Conservation (phyloP, 2,888 invertebrate species). For the Acronicta psi region DNA sequence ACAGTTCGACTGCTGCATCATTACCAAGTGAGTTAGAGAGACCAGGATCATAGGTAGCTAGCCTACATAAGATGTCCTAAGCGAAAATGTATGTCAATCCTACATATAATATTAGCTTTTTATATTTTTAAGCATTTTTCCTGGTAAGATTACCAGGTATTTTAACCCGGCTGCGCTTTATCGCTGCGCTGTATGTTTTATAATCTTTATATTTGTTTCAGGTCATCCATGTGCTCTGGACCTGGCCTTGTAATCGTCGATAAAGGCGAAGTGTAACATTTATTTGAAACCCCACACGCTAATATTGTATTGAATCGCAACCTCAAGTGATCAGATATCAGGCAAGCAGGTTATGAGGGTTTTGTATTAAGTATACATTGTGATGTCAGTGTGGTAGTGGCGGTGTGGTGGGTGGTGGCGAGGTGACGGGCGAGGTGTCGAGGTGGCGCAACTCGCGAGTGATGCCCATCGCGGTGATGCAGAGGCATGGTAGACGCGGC, state of each 20-base stretch:
- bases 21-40: too few relatives aligned
- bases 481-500: slow-evolving; percentile 89
- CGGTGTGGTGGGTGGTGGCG: slow-evolving; percentile 74
- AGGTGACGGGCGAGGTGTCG: slow-evolving; percentile 64
- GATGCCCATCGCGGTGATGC: slow-evolving; percentile 87
- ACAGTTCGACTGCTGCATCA: too few relatives aligned
- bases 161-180: too few relatives aligned
- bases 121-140: too few relatives aligned
- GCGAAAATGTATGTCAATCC: too few relatives aligned
- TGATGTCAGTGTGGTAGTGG: slow-evolving; percentile 74
- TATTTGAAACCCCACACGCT: slow-evolving; percentile 50
- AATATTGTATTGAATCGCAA: slow-evolving; percentile 61
- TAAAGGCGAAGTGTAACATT: slow-evolving; percentile 42
- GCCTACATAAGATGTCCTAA: too few relatives aligned
- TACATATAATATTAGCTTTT: too few relatives aligned
- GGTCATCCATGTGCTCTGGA: slow-evolving; percentile 47
- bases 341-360: slow-evolving; percentile 65
- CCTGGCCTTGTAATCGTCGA: slow-evolving; percentile 37
- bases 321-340: slow-evolving; percentile 72
- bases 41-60: too few relatives aligned
- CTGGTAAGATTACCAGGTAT: too few relatives aligned
- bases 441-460: slow-evolving; percentile 74
- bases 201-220: slow-evolving; percentile 59
- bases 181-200: too few relatives aligned
- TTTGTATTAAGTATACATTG: slow-evolving; percentile 63